Evolutionary conservation across 2,888 invertebrate genomes (phyloP).

Genomic region (Oligia latruncula): DNA sequence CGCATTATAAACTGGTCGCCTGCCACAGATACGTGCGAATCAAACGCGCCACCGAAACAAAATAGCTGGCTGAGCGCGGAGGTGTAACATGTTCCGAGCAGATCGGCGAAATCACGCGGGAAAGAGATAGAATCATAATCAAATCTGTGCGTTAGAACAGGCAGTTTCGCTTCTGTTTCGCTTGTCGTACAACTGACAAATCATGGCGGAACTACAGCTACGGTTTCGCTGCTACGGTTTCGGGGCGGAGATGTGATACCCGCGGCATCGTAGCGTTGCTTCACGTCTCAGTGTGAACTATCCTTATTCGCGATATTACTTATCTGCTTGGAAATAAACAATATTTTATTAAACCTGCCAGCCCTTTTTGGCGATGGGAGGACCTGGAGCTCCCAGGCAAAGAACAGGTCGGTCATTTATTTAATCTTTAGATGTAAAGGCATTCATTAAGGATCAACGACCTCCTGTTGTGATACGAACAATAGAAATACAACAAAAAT

Average conservation of each 20-base stretch:
- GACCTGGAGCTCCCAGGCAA: neutral
- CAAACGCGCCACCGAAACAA: neutral
- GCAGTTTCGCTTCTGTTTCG: neutral
- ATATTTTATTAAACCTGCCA: neutral
- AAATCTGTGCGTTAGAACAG: neutral
- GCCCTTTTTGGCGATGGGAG: neutral
- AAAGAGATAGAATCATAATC: neutral
- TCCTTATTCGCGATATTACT: neutral
- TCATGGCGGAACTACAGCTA: neutral
- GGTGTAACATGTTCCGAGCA: neutral
- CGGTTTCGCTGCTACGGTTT: neutral
- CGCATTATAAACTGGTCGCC: too few relatives aligned
- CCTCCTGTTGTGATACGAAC: slow-evolving; percentile 13
- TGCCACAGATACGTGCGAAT: too few relatives aligned
- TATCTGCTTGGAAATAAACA: neutral
- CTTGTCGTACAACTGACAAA: neutral
- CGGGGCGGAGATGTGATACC: neutral
- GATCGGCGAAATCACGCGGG: neutral
- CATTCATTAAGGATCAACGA: neutral
- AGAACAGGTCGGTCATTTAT: neutral
- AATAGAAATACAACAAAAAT: slow-evolving; percentile 17
- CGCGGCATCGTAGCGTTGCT: neutral
- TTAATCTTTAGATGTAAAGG: neutral
- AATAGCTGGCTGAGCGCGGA: neutral
- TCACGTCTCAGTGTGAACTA: neutral